Percentiles rank a stretch among this genome's conserved stretches.
Evolutionary conservation across 1,140 invertebrate species (phyloP).

Genomic region (Lordiphosa stackelbergi): DNA sequence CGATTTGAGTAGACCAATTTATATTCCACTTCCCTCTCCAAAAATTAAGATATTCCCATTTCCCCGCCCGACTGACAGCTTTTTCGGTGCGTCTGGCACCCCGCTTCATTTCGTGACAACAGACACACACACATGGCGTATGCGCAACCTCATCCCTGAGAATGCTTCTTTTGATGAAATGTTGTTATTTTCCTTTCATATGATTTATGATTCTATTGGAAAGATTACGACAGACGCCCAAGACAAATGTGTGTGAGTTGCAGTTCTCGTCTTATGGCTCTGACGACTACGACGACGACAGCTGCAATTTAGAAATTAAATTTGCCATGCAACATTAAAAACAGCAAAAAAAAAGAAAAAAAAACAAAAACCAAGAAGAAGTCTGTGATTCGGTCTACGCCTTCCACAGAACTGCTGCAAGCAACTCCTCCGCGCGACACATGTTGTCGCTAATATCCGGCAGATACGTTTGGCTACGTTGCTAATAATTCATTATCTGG

Average conservation of each 20-base stretch:
- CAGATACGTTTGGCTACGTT: slow-evolving; percentile 39
- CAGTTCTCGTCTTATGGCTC: slow-evolving; percentile 6
- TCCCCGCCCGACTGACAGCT: slow-evolving; percentile 16
- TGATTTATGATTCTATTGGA: slow-evolving; percentile 64
- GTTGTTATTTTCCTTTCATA: slow-evolving; percentile 17
- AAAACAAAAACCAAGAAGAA: slow-evolving; percentile 5
- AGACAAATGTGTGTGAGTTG: slow-evolving; percentile 31
- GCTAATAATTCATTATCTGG: slow-evolving; percentile 66
- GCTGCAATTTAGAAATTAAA: slow-evolving; percentile 76
- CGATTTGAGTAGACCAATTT: not conserved
- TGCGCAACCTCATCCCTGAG: slow-evolving; percentile 24
- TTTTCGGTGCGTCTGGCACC: slow-evolving; percentile 21
- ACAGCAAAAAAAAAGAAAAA: slow-evolving; percentile 19
- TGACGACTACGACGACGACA: slow-evolving; percentile 46
- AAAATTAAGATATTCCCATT: not conserved
- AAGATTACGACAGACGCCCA: slow-evolving; percentile 48
- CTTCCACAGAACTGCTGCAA: slow-evolving; percentile 27
- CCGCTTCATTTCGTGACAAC: slow-evolving; percentile 31
- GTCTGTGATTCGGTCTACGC: slow-evolving; percentile 53
- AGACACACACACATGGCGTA: slow-evolving; percentile 22
- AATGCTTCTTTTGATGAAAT: slow-evolving; percentile 39
- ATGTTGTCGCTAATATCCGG: slow-evolving; percentile 64
- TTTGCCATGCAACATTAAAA: slow-evolving; percentile 73
- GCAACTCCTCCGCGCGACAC: slow-evolving; percentile 27
- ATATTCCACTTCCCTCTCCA: not conserved